Percentiles rank a stretch among this genome's conserved stretches.
Conservation (phyloP, 1,140 invertebrate genomes). For the Parasteatoda tepidariorum region DNA sequence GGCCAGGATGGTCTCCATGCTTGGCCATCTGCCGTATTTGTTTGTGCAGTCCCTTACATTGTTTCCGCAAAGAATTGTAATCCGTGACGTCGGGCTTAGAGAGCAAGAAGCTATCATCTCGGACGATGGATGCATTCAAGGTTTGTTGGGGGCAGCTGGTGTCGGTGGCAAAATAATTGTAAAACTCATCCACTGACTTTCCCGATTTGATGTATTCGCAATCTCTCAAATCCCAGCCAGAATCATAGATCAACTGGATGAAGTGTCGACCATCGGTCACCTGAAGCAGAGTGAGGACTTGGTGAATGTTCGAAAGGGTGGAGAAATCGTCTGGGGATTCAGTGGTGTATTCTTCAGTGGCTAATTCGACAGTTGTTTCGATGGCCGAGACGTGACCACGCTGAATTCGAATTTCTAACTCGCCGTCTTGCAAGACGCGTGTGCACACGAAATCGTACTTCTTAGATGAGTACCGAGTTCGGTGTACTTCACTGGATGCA, state of each 20-base stretch:
- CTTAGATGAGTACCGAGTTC: neutral
- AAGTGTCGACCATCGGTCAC: conserved; percentile 75
- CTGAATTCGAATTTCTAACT: conserved; percentile 74
- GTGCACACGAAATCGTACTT: conserved; percentile 30
- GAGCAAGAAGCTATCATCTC: neutral
- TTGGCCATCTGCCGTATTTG: conserved; percentile 44
- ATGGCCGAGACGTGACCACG: conserved; percentile 75
- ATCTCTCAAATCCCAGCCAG: conserved; percentile 72
- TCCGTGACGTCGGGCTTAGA: conserved; percentile 48
- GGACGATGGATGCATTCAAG: neutral
- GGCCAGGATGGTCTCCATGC: conserved; percentile 39
- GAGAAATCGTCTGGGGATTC: neutral
- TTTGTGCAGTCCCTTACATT: conserved; percentile 64
- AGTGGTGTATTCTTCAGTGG: conserved; percentile 24
- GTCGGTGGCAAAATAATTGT: conserved; percentile 66
- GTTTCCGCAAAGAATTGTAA: conserved; percentile 28
- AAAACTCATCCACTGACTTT: conserved; percentile 72
- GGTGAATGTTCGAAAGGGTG: neutral
- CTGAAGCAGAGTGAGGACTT: conserved; percentile 75
- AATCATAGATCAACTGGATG: conserved; percentile 77
- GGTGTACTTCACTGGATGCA: neutral
- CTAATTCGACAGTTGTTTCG: conserved; percentile 73
- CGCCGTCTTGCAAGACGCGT: conserved; percentile 72
- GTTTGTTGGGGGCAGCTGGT: conserved; percentile 40
- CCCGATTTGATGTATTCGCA: conserved; percentile 74